Percentiles rank a stretch among this genome's conserved stretches.
Evolutionary conservation across 2,888 invertebrate species (phyloP).

Genomic region (Eupsilia transversa): DNA sequence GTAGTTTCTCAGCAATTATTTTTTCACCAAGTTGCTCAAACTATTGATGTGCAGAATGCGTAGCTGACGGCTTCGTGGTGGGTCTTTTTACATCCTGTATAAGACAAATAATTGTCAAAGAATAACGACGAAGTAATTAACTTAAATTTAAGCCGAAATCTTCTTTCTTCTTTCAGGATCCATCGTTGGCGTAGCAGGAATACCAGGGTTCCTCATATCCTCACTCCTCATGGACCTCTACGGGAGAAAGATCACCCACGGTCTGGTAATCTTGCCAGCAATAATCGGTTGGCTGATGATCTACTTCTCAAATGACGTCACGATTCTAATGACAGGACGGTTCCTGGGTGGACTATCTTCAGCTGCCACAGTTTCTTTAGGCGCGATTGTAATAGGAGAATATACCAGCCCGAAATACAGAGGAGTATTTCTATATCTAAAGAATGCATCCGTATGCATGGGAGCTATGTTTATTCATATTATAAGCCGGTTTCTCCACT

Average conservation of each 20-base stretch:
- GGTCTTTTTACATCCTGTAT: neutral
- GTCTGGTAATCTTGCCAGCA: slow-evolving; percentile 79
- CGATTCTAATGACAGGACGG: slow-evolving; percentile 54
- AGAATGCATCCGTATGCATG: slow-evolving; percentile 58
- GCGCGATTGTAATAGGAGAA: slow-evolving; percentile 85
- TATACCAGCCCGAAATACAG: slow-evolving; percentile 87
- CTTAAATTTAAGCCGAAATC: neutral
- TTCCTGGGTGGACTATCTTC: slow-evolving; percentile 51
- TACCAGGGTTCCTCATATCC: slow-evolving; percentile 73
- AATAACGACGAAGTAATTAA: neutral
- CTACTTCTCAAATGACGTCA: slow-evolving; percentile 49
- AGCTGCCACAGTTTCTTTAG: slow-evolving; percentile 67
- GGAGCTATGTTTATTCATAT: slow-evolving; percentile 64
- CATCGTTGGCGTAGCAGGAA: slow-evolving; percentile 68
- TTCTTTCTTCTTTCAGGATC: slow-evolving; percentile 68
- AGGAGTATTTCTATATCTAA: slow-evolving; percentile 85
- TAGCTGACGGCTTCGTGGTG: neutral
- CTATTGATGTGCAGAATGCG: neutral
- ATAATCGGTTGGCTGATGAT: slow-evolving; percentile 63
- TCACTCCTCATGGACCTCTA: slow-evolving; percentile 71
- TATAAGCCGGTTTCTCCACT: slow-evolving; percentile 62
- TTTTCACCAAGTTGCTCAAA: too few species aligned
- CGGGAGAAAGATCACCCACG: slow-evolving; percentile 70
- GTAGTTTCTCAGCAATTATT: too few species aligned
- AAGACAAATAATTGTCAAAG: neutral